Base-by-base conservation (phyloP, 2,888 invertebrate species). In the Mylabris sibirica region DNA sequence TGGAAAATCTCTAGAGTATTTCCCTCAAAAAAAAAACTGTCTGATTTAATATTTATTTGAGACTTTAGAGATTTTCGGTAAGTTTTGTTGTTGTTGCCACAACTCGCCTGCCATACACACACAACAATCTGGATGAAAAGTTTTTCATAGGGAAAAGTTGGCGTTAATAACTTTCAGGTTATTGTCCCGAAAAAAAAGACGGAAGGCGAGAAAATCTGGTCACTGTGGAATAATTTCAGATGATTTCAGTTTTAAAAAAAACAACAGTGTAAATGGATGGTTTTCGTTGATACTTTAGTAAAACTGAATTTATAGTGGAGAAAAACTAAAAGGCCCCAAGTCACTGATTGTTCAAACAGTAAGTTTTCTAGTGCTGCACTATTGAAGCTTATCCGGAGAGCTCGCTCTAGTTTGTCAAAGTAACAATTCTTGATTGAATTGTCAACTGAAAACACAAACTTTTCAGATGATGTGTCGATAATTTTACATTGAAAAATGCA, bases 161-260 rank as follows among this genome's bases (percentile, higher is more conserved):
- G n/a, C 44, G n/a, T 44, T 44, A 44, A 44, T n/a, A 44, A 44
- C 6, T 74, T 72, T 66, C 69, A 70, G 70, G 74, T 77, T 77
- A 75, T 77, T 77, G 75, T 77, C 72, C 73, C 1, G 30, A 30
- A 30, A 30, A n/a, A n/a, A 30, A 63, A 35, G 22, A 35, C 17
- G 57, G 60, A 66, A 66, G 44, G 49, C 20, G 20, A 34, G 38
- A 62, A n/a, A 26, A 49, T 59, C 64, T 65, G 63, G 59, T 60
- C 59, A 59, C 34, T 60, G 63, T 59, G 59, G 63, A n/a, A 65
- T 63, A 65, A 30, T 65, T 60, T 12, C 34, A 59, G 63, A 65
- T 69, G 63, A 66, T 63, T 68, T 11, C 17, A 59, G 22, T 17
- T 38, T 12, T n/a, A 60, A 61, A 57, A 38, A n/a, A n/a, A n/a